phyloP scores from a whole-genome alignment of 2,797 vertebrate genomes.

The Cossypha polioptera region DNA sequence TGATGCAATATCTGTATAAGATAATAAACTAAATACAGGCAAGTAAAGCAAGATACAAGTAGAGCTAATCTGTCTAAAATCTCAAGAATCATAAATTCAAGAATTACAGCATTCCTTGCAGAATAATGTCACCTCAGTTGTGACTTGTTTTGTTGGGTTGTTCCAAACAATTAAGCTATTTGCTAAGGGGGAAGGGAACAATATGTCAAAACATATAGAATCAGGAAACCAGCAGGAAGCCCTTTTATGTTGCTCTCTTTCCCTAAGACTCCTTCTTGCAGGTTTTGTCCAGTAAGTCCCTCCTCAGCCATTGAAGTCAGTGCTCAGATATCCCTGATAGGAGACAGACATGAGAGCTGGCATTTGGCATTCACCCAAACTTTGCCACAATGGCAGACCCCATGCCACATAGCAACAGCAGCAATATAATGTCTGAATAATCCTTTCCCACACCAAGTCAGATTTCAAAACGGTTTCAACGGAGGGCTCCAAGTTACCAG shows the following conservation, averaged over 20 bases:
- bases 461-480: not conserved
- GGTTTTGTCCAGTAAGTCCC: not conserved
- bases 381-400: not conserved
- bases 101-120: not conserved
- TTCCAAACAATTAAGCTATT: not conserved
- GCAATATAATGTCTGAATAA: not conserved
- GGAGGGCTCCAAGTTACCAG: not conserved
- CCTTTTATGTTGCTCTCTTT: not conserved
- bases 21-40: not conserved
- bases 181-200: not conserved
- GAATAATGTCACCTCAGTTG: not conserved
- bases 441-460: not conserved
- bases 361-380: not conserved
- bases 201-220: not conserved
- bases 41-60: not conserved
- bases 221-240: not conserved
- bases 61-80: not conserved
- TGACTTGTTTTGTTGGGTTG: not conserved
- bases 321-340: not conserved
- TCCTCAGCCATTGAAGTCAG: not conserved
- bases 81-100: not conserved
- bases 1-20: not conserved
- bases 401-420: accelerated
- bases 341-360: not conserved
- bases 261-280: not conserved